Conservation (phyloP, 2,888 invertebrate species). For the Antitype chi region DNA sequence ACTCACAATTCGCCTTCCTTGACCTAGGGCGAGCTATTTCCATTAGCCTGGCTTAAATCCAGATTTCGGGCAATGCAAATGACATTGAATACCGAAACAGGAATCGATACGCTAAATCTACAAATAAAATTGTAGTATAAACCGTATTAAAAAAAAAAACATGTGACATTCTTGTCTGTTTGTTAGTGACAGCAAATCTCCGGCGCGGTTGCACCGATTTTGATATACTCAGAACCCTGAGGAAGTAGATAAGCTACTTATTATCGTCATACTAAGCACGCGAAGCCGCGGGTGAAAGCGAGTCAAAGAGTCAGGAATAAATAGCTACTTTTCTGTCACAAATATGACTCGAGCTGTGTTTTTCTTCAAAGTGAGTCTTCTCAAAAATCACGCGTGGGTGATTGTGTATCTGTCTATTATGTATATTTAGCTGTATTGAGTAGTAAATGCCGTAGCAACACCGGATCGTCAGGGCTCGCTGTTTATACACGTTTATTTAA, state of each 20-base stretch:
- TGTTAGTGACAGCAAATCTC: too few relatives aligned
- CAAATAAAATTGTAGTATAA: too few relatives aligned
- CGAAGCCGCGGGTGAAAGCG: too few relatives aligned
- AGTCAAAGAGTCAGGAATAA: neutral
- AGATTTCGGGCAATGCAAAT: neutral
- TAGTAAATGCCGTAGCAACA: neutral
- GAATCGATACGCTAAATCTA: neutral
- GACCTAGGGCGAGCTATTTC: neutral
- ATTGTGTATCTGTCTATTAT: too few relatives aligned
- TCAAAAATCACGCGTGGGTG: neutral
- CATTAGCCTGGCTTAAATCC: neutral
- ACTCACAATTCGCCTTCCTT: neutral
- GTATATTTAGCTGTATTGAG: neutral
- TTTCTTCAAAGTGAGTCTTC: neutral
- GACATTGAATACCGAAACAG: too few relatives aligned
- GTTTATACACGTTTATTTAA: slow-evolving; percentile 16
- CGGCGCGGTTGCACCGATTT: too few relatives aligned
- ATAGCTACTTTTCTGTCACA: neutral
- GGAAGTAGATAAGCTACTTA: too few relatives aligned
- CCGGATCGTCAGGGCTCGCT: slow-evolving; percentile 7
- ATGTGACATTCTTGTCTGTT: too few relatives aligned
- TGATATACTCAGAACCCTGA: too few relatives aligned
- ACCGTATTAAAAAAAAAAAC: too few relatives aligned
- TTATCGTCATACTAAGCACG: neutral
- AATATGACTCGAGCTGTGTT: too few relatives aligned